phyloP scores from a whole-genome alignment of 1,140 invertebrate genomes.

The Pseudomyrmex flavicornis region DNA sequence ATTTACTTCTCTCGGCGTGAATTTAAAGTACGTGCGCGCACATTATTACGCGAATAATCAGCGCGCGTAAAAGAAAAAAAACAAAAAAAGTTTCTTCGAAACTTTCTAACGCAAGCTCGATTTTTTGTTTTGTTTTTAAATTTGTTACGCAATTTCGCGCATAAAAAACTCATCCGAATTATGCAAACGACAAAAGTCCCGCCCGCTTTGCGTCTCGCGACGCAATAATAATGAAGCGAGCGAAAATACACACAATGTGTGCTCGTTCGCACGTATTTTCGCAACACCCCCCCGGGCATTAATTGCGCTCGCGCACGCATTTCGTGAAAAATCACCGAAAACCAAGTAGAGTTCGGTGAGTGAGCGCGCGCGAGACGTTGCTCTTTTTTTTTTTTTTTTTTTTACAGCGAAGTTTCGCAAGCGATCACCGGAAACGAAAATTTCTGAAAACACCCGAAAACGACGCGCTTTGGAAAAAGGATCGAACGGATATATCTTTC shows the following conservation, averaged over 20 bases:
- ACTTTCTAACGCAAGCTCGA: no score
- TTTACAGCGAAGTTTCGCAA: constrained; percentile 32
- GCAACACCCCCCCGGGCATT: constrained; percentile 4
- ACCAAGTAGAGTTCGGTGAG: background rate
- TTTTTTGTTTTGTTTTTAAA: background rate
- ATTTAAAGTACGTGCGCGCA: no score
- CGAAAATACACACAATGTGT: constrained; percentile 7
- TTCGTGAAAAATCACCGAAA: constrained; percentile 27
- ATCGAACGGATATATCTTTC: constrained; percentile 48
- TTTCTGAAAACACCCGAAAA: constrained; percentile 26
- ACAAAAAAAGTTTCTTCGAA: no score
- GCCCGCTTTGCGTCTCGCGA: background rate
- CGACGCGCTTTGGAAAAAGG: background rate
- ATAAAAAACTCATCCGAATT: constrained; percentile 9
- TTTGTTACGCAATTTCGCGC: constrained; percentile 11
- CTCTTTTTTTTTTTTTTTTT: background rate
- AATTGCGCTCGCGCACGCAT: constrained; percentile 20
- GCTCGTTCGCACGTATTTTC: constrained; percentile 18
- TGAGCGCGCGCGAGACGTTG: background rate
- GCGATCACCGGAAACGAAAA: constrained; percentile 44
- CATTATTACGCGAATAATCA: no score
- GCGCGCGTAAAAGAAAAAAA: no score
- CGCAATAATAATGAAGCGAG: background rate
- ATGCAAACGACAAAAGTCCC: background rate
- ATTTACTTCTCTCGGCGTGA: no score